Evolutionary conservation across 2,888 invertebrate species (phyloP), one percentile per base, ranked within the genome.

Genomic region (Rhagonycha fulva): DNA sequence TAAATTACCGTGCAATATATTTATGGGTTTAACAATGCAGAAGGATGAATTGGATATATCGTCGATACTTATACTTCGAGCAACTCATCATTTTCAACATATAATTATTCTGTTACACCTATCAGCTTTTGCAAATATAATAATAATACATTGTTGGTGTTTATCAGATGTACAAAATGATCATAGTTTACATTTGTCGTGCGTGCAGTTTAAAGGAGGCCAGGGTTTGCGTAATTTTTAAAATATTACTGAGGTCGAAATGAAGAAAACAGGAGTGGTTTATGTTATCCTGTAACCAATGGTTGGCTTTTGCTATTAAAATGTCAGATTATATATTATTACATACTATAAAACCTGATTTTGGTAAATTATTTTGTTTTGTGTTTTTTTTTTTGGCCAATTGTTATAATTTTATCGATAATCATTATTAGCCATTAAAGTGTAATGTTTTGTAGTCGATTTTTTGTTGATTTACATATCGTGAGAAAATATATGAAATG

Each of bases 141-240:
- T 72, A 68, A 32, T 32, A 47, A 47, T 47, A 47, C 5, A 47
- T 47, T 47, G 47, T 47, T 47, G n/a, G n/a, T 9, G 47, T n/a
- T 47, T 72, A 23, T 68, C 68, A 72, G 63, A 66, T 19, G 19
- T 72, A 26, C 68, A 61, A 68, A 68, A 72, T 68, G 26, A 72
- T 72, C 67, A 26, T 62, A 66, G 62, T 74, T 74, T 70, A 47
- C 74, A 75, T 71, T 75, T 71, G 67, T 69, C 74, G 74, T 71
- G 70, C 70, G 62, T 74, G 70, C 71, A 71, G 47, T 63, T 71
- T 71, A 66, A 75, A 75, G 19, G 74, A 71, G 71, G 74, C 71
- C 74, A 70, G 71, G 74, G 70, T 75, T 75, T 70, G 74, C 28
- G 70, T 67, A 75, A 75, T 70, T 75, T 75, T 66, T n/a, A 66